Base-by-base conservation (phyloP, 2,113 vertebrate species). In the Entelurus aequoreus region DNA sequence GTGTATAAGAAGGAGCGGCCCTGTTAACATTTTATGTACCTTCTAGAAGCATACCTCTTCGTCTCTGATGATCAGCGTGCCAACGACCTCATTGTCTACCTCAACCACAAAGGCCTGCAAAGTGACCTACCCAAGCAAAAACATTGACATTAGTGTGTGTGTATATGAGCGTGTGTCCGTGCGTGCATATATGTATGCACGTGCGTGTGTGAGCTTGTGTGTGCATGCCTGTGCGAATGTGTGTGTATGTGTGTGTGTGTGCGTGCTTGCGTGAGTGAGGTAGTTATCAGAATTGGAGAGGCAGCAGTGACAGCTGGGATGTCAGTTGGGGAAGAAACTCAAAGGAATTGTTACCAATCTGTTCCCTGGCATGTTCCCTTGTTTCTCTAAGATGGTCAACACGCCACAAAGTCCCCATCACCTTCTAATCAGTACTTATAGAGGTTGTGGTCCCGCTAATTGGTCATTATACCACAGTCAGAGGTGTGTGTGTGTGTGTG, bases 91-190 rank as follows among this genome's bases (percentile, higher is more conserved):
- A 37, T 77, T 36, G 15, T 86, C 65, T 70, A 91, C 90, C 81
- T 92, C 87, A 13, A 89, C 91, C 58, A 98, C 74, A 15, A 95
- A 97, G 56, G 88, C 92, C 79, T 93, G 89, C 46, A 95, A 60
- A 16, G 77, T 91, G 6, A 90, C 90, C 97, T 98, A 49, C 9
- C 19, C 40, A 46, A 28, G 28, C 4, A 36, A 21, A 37, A 15
- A 15, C 3, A 46, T 52, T 4, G 4, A 6, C 4, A 8, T 54
- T 7, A n/a, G 53, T 8, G 6, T 13, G 52, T 5, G 52, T 15
- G 7, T 49, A 2, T 28, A 1, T 10, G 16, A 4, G n/a, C 5
- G 49, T 4, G 48, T 16, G 50, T 10, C n/a, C 10, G 16, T 10
- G 9, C 12, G 28, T 28, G 28, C 28, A 2, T 28, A 28, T 28